Base-by-base conservation (phyloP, 1,140 invertebrate genomes). In the Zaprionus gabonicus region DNA sequence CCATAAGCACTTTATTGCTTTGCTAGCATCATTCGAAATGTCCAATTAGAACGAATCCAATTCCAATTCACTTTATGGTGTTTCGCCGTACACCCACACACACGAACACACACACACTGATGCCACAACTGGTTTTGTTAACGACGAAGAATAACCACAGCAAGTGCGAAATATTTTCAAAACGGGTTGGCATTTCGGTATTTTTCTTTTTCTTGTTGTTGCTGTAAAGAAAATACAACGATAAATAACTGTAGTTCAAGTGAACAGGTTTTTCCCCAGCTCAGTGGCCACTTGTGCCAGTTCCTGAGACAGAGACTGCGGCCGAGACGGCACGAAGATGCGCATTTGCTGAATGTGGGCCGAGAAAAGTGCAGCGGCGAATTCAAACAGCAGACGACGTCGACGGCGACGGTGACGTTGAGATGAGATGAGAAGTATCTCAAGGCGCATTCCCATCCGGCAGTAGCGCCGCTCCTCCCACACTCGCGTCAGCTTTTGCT, bases 101-200 rank as follows among this genome's bases (percentile, higher is more conserved):
- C 60, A 20, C 20, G 0, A 20, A 72, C 75, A 63, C 82, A 60
- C 78, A 64, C 60, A 74, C 75, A 41, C 56, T 57, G 69, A 23
- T n/a, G 38, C 34, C 60, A 23, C 72, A 90, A 88, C 85, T 90
- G 78, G 85, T 84, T 66, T 90, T 88, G 84, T 88, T 88, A 90
- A 88, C 85, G 81, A 88, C 83, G n/a, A 46, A 51, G 20, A 23
- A 49, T 49, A 20, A 23, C 17, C 7, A 12, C 60, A 63, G 71
- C 76, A 73, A 80, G 75, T 87, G 78, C 66, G 65, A 88, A 70
- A 71, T 55, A 67, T 82, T 77, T 44, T 28, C 31, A 36, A 72
- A 70, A 69, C 58, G 27, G n/a, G 72, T 79, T 81, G 71, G 63
- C 44, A 15, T 64, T 69, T 78, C 58, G n/a, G n/a, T 74, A 44